Evolutionary conservation across 2,113 vertebrate species (phyloP), one percentile per base, ranked within the genome.

Genomic region (Mionectes macconnelli): DNA sequence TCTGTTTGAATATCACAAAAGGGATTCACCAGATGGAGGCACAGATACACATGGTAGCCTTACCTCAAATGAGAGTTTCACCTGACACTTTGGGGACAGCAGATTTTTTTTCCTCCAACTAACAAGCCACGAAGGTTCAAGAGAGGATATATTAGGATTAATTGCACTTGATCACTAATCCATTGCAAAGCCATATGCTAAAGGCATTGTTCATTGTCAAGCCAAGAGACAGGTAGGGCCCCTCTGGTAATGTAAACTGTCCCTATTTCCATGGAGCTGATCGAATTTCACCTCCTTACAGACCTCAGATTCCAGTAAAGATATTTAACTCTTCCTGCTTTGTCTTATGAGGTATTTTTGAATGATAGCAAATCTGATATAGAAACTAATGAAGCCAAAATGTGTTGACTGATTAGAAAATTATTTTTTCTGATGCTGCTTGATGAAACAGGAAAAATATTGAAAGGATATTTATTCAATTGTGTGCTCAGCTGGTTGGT

Each of bases 1-100:
- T 98, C 97, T 98, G 98, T 97, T 97, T 97, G 97, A 97, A 91
- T 97, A 97, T 97, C 96, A 97, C 96, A 97, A 98, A 98, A 97
- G 97, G 85, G 97, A 97, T 93, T 96, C 97, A 97, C 97, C 98
- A 98, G 98, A 98, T 98, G 98, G 98, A 98, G 87, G 94, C 94
- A 97, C 97, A 96, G 96, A 97, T 98, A 97, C 97, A 97, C 97
- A 97, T 97, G 97, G 96, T 97, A 97, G 95, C 87, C 96, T 97
- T 98, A 98, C 97, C 96, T 97, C 96, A 97, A 97, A 97, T 96
- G 96, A 97, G 95, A 98, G 94, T 96, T 98, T 98, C 96, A 98
- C 97, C 97, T 98, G 96, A 97, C 97, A 98, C 96, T 95, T 98
- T 87, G 83, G 94, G 97, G 97, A 97, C 84, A 96, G 81, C 75